Base-by-base conservation (phyloP, 64 coral and sea anemone genomes). In the Montipora sp. region DNA sequence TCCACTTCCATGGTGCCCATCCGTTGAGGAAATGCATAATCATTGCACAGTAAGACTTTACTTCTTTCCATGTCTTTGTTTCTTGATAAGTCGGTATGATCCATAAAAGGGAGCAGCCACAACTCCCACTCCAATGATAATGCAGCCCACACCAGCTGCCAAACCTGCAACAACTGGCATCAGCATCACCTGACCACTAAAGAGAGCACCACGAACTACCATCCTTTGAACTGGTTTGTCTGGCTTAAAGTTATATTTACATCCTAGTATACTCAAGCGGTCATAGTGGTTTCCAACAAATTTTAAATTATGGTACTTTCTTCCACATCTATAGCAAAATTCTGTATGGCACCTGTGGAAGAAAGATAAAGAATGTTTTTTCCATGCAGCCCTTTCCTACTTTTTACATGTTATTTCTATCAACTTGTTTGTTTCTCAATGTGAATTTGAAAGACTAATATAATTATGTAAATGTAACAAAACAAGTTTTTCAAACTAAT, bases 221-320 rank as follows among this genome's bases (percentile, higher is more conserved):
- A 96, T 87, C 49, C 95, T 75, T 58, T 96, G 95, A 3, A 89
- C 79, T 61, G 95, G 95, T 44, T 91, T 72, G 53, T 91, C 75
- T 4, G 95, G 95, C 74, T 94, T 94, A 58, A 91, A 96, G 75
- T 94, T 96, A 59, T 94, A 96, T 94, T 96, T 96, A 77, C 95
- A 96, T 19, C 95, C 95, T 75, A 96, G 87, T 20, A 96, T 89
- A 50, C 95, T 96, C 19, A 94, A 66, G 19, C 88, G 92, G 69
- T 96, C 95, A 21, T 96, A 89, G 46, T 96, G 95, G 79, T 96
- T 93, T 22, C 95, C 95, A 20, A 96, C 22, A 70, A 96, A 96
- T 75, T 94, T 88, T 36, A 90, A 57, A 88, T 93, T 80, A 75
- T 72, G 95, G 77, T 94, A 96, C 46, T 79, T 87, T 47, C 78